Base-by-base conservation (phyloP, 2,113 vertebrate genomes). In the Coracopsis vasa region DNA sequence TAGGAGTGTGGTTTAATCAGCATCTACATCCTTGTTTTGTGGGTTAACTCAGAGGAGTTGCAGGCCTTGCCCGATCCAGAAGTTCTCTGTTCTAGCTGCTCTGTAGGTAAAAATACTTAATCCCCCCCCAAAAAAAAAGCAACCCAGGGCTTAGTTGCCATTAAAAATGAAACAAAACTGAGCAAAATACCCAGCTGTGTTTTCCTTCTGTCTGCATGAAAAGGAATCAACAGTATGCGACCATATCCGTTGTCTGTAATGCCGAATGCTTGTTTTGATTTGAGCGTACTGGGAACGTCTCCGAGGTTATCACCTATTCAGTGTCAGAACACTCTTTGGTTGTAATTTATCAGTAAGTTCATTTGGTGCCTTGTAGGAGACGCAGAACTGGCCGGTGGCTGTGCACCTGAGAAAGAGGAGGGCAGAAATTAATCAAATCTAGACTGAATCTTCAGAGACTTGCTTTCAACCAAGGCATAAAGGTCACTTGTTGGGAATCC, bases 351-450 rank as follows among this genome's bases (percentile, higher is more conserved):
- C 24, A 58, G 66, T 33, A 53, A 25, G 66, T 92, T 58, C 48
- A 37, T 42, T 74, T 71, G 0, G 19, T 65, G 69, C 74, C 62
- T 71, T 28, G 1, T 19, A 83, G 81, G 61, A 96, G 94, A 3
- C 19, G 15, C 6, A 78, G 71, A 19, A 12, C 62, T 94, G 96
- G 80, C 94, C 28, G 2, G 45, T 86, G 39, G 67, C 67, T 66
- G 71, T 80, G 73, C 84, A 91, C 90, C 78, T n/a, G 39, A 60
- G 79, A 80, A 88, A 67, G 84, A 69, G 89, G 91, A 96, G 92
- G 89, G 89, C 95, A 96, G 86, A 96, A 97, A 97, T 97, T 97
- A 96, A 97, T 95, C 95, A 97, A 96, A 96, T 91, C 54, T 77
- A 84, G 67, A 67, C 75, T 16, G 6, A 90, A 94, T 62, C 95